Percentiles rank a stretch among this genome's conserved stretches.
Conservation (phyloP, 2,888 invertebrate species). For the Octonoba sinensis region DNA sequence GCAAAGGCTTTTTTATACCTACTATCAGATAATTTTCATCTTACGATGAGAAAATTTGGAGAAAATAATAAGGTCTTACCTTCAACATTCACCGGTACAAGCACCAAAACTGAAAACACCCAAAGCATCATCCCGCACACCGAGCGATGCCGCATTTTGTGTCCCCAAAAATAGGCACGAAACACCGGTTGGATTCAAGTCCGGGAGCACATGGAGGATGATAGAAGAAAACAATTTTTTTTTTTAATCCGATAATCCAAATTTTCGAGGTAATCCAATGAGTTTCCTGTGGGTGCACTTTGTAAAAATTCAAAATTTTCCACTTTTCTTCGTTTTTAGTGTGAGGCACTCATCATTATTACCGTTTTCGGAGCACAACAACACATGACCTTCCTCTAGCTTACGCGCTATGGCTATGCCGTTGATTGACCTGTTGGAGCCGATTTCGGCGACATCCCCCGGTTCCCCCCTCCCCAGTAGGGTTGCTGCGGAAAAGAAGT, state of each 20-base stretch:
- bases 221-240: background rate
- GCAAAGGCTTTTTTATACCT: too few relatives aligned
- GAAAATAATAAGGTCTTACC: slow-evolving; percentile 24
- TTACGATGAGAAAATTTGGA: background rate
- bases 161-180: slow-evolving; percentile 29
- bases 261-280: slow-evolving; percentile 36
- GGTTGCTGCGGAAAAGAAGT: slow-evolving; percentile 25
- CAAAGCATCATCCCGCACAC: slow-evolving; percentile 26
- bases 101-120: background rate
- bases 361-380: slow-evolving; percentile 5
- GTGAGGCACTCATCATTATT: background rate
- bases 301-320: background rate
- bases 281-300: slow-evolving; percentile 14
- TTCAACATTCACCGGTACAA: slow-evolving; percentile 3
- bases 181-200: slow-evolving; percentile 45
- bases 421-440: slow-evolving; percentile 51
- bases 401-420: slow-evolving; percentile 24
- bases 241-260: slow-evolving; percentile 30
- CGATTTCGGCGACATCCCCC: slow-evolving; percentile 27
- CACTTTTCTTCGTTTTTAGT: too few relatives aligned
- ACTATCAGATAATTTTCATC: too few relatives aligned
- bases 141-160: slow-evolving; percentile 31
- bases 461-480: background rate
- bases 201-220: slow-evolving; percentile 26
- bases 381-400: slow-evolving; percentile 17